Evolutionary conservation across 2,113 vertebrate species (phyloP).

Genomic region (Sisor rabdophorus): DNA sequence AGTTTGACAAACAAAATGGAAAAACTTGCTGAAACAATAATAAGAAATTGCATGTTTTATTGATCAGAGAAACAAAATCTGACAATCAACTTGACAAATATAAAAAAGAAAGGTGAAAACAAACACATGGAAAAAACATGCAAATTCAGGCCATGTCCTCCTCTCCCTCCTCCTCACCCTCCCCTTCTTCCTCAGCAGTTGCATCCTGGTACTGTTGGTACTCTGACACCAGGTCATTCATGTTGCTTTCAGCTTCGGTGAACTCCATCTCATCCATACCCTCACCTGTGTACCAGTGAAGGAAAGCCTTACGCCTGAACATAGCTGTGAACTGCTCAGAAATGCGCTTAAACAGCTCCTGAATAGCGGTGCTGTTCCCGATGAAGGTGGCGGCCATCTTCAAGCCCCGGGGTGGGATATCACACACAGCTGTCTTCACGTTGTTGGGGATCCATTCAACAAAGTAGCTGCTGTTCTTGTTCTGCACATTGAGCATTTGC

Average conservation of each 20-base stretch:
- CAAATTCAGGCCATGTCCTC: slow-evolving; percentile 45
- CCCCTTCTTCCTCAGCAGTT: slow-evolving; percentile 81
- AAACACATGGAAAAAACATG: slow-evolving; percentile 6
- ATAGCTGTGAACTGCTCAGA: slow-evolving; percentile 84
- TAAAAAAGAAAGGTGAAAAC: slow-evolving; percentile 10
- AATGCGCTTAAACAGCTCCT: slow-evolving; percentile 81
- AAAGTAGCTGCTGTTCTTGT: slow-evolving; percentile 81
- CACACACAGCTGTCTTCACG: slow-evolving; percentile 73
- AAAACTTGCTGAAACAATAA: neutral
- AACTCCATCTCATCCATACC: slow-evolving; percentile 90
- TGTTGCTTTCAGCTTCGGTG: slow-evolving; percentile 83
- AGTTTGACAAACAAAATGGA: neutral
- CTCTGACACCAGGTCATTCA: slow-evolving; percentile 80
- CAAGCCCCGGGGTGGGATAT: slow-evolving; percentile 76
- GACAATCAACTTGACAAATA: slow-evolving; percentile 23
- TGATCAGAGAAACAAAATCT: slow-evolving; percentile 20
- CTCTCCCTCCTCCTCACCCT: slow-evolving; percentile 74
- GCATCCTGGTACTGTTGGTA: slow-evolving; percentile 87
- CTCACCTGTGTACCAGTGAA: slow-evolving; percentile 75
- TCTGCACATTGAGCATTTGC: slow-evolving; percentile 80
- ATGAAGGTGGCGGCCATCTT: slow-evolving; percentile 81
- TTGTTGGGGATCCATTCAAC: slow-evolving; percentile 82
- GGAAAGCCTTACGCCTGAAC: slow-evolving; percentile 80
- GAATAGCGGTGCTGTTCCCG: slow-evolving; percentile 77
- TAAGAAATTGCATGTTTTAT: slow-evolving; percentile 29